phyloP scores from a whole-genome alignment of 2,797 vertebrate genomes.

The Emys orbicularis region DNA sequence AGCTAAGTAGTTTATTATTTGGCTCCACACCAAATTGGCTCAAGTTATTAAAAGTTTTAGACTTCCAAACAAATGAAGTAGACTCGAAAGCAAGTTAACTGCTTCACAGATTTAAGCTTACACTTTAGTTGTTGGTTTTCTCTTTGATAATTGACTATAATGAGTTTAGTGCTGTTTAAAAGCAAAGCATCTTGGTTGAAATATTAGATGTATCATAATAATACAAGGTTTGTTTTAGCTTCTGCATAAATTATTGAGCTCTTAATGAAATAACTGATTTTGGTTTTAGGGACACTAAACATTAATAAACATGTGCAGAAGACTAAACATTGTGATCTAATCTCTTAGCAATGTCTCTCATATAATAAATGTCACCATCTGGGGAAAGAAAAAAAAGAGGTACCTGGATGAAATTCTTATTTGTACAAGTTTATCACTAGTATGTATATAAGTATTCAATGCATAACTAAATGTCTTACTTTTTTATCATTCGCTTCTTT shows the following conservation, averaged over 20 bases:
- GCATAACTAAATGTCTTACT: background rate
- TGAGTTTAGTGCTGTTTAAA: background rate
- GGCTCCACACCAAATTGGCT: conserved; percentile 47
- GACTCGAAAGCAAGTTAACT: conserved; percentile 30
- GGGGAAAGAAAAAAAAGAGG: background rate
- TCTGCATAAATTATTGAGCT: background rate
- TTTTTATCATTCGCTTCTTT: background rate
- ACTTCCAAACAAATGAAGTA: conserved; percentile 40
- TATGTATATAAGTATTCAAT: background rate
- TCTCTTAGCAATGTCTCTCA: background rate
- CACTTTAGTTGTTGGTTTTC: conserved; percentile 3
- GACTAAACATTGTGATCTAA: background rate
- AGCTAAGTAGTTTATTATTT: conserved; percentile 55
- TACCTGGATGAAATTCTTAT: rapidly evolving
- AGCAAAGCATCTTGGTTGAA: background rate
- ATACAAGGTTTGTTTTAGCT: background rate
- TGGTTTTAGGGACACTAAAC: background rate
- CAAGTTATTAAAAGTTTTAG: conserved; percentile 25
- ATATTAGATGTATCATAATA: background rate
- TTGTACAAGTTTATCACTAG: background rate
- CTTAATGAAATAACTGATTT: background rate
- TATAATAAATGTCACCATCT: rapidly evolving
- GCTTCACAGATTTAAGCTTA: background rate
- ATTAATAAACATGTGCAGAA: background rate
- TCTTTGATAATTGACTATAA: background rate